Conservation (phyloP, 1,140 invertebrate genomes). For the Lerema accius region DNA sequence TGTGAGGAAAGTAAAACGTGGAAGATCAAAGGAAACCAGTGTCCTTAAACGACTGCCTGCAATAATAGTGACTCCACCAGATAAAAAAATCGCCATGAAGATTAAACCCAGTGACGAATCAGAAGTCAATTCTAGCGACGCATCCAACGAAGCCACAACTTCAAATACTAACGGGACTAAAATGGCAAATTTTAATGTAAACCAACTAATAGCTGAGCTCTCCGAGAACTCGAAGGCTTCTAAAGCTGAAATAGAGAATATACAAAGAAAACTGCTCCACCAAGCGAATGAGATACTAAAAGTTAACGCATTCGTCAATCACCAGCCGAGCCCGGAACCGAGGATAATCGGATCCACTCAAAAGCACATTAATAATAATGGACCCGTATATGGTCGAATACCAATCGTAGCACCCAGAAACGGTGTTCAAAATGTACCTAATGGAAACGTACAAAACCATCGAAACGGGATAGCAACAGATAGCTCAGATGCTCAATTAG, state of each 20-base stretch:
- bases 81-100: constrained; percentile 61
- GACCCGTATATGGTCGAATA: constrained; percentile 58
- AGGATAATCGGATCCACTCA: constrained; percentile 58
- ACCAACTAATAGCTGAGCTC: constrained; percentile 70
- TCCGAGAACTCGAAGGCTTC: constrained; percentile 72
- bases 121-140: constrained; percentile 43
- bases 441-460: constrained; percentile 17
- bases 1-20: constrained; percentile 76
- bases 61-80: constrained; percentile 67
- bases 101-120: constrained; percentile 49
- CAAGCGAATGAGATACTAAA: constrained; percentile 75
- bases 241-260: constrained; percentile 71
- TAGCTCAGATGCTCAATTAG: constrained; percentile 64
- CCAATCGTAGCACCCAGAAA: constrained; percentile 48
- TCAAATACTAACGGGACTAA: constrained; percentile 45
- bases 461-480: constrained; percentile 15
- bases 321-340: constrained; percentile 47
- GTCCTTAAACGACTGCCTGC: constrained; percentile 51
- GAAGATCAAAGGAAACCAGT: constrained; percentile 61
- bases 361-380: constrained; percentile 52
- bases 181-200: constrained; percentile 65
- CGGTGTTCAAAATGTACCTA: constrained; percentile 31
- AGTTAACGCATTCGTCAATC: constrained; percentile 68
- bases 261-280: constrained; percentile 69
- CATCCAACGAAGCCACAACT: constrained; percentile 39